Base-by-base conservation (phyloP, 1,140 invertebrate genomes). In the Drosophila ficusphila region DNA sequence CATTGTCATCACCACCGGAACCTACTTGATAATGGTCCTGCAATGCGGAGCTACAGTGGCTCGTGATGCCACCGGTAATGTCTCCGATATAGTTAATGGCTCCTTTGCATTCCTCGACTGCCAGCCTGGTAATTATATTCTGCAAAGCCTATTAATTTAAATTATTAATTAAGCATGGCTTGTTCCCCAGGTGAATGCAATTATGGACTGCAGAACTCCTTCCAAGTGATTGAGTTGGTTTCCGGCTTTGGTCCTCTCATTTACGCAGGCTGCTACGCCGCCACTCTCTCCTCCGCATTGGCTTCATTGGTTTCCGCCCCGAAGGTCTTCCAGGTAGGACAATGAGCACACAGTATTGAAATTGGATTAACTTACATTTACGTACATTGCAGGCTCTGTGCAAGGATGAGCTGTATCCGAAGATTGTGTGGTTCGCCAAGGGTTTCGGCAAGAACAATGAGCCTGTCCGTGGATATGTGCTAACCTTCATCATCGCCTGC, bases 301-400 rank as follows among this genome's bases (percentile, higher is more conserved):
- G 98, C 98, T 1, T 98, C 97, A 67, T 93, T 99, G 41, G 98
- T 99, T 0, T 98, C 97, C 12, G 99, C 98, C 0, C 99, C 99
- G 0, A 97, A 97, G 93, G 96, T 97, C 0, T 97, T 98, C 85
- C 97, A 99, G 92, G 93, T 93, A 72, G 42, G 49, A 16, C 21
- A 23, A 1, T 11, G 7, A 0, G 14, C 0, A 8, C 6, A 16
- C 14, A 2, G 7, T n/a, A 33, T 19, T 6, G 0, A 18, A 0
- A 1, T 21, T 9, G 11, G 18, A 7, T 12, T 3, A 2, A 2
- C 18, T n/a, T 29, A n/a, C 4, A 38, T 0, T 23, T 25, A 14
- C 11, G 6, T 53, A 1, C 8, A 2, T 23, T 21, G 0, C 74
- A 94, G 94, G 98, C 98, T 42, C 93, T 99, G 4, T 99, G 98